phyloP scores from a whole-genome alignment of 2,888 invertebrate genomes.

The Scaeva pyrastri region DNA sequence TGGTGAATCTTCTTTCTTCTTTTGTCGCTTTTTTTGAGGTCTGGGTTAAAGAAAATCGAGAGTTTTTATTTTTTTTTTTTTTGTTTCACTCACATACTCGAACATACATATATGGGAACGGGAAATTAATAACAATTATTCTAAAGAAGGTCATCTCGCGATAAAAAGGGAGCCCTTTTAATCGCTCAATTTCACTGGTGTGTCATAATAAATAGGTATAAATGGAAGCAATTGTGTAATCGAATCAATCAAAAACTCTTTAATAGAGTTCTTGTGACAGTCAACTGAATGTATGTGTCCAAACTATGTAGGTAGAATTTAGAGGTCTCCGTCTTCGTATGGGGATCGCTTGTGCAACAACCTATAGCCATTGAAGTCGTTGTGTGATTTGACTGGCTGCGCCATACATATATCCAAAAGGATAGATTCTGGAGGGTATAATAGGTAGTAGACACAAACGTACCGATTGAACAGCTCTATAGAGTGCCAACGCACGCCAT shows the following conservation, averaged over 20 bases:
- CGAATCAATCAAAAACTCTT: slow-evolving; percentile 43
- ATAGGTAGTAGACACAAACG: not conserved
- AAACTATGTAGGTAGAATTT: slow-evolving; percentile 48
- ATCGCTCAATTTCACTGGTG: slow-evolving; percentile 54
- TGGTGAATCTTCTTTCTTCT: slow-evolving; percentile 45
- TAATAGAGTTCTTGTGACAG: slow-evolving; percentile 49
- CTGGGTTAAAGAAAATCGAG: slow-evolving; percentile 73
- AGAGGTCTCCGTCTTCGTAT: slow-evolving; percentile 19
- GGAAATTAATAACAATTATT: slow-evolving; percentile 14
- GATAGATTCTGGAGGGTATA: slow-evolving; percentile 57
- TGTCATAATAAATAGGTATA: slow-evolving; percentile 44
- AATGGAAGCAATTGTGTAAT: slow-evolving; percentile 63
- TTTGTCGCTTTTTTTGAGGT: slow-evolving; percentile 51
- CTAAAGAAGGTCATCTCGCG: slow-evolving; percentile 49
- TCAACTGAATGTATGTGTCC: not conserved
- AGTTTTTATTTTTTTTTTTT: slow-evolving; percentile 48
- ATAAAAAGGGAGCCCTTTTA: slow-evolving; percentile 24
- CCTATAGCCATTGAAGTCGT: slow-evolving; percentile 32
- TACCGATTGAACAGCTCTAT: slow-evolving; percentile 17
- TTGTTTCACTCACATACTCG: too few species aligned
- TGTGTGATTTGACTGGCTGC: slow-evolving; percentile 30
- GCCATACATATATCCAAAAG: slow-evolving; percentile 43
- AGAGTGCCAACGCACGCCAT: slow-evolving; percentile 29
- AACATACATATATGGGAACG: slow-evolving; percentile 33
- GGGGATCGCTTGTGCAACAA: slow-evolving; percentile 58